Percentiles rank a stretch among this genome's conserved stretches.
phyloP scores from a whole-genome alignment of 2,888 invertebrate genomes.

The Platypus cylindrus region DNA sequence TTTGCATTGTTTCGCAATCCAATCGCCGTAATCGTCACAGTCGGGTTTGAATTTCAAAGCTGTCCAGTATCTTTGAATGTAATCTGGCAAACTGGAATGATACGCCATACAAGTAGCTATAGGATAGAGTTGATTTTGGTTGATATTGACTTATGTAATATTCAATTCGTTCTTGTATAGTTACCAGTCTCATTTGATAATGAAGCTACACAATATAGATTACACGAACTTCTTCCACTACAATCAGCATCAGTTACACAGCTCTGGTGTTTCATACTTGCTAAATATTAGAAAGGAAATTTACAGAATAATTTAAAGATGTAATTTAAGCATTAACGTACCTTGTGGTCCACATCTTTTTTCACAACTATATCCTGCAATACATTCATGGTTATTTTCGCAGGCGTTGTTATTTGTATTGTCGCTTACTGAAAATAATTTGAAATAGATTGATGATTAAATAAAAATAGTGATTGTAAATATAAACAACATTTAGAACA shows the following conservation, averaged over 20 bases:
- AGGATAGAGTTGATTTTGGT: slow-evolving; percentile 1
- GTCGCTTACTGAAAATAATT: too few relatives aligned
- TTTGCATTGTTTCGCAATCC: slow-evolving; percentile 53
- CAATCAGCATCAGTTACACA: slow-evolving; percentile 10
- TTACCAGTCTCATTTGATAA: too few relatives aligned
- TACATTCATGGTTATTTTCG: slow-evolving; percentile 22
- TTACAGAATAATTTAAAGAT: not conserved
- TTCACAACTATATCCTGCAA: slow-evolving; percentile 27
- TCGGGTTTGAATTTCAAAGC: slow-evolving; percentile 29
- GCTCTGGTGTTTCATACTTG: not conserved
- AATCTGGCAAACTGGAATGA: slow-evolving; percentile 18
- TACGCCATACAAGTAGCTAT: slow-evolving; percentile 21
- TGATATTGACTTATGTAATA: too few relatives aligned
- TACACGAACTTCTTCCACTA: slow-evolving; percentile 6
- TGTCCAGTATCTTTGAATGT: slow-evolving; percentile 16
- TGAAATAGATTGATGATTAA: too few relatives aligned
- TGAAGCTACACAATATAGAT: slow-evolving; percentile 9
- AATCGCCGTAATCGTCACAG: slow-evolving; percentile 46
- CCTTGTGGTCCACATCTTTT: slow-evolving; percentile 17
- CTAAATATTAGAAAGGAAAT: not conserved
- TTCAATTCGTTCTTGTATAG: too few relatives aligned
- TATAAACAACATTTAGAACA: too few relatives aligned
- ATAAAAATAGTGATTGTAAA: too few relatives aligned
- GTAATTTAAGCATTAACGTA: slow-evolving; percentile 17
- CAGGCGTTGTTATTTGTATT: too few relatives aligned